phyloP scores from a whole-genome alignment of 2,888 invertebrate species.

The Drosophila fungiperda region DNA sequence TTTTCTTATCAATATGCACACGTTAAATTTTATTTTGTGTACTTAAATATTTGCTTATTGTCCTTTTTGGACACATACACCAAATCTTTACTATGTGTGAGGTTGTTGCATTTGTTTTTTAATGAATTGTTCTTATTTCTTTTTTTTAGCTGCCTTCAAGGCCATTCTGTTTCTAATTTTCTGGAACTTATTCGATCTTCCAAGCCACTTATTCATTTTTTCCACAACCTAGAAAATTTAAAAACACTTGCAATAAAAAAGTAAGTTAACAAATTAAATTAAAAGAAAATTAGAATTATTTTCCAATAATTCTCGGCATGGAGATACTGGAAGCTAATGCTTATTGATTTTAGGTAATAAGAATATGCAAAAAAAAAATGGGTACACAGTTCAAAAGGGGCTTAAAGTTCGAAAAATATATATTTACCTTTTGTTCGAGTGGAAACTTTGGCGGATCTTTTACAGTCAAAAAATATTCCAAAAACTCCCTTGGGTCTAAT shows the following conservation, averaged over 20 bases:
- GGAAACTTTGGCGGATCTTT: conserved; percentile 73
- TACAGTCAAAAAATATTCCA: conserved; percentile 73
- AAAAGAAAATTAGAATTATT: background rate
- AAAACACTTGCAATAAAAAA: background rate
- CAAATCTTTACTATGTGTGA: background rate
- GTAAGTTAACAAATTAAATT: background rate
- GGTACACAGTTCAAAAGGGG: background rate
- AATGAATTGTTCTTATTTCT: conserved; percentile 22
- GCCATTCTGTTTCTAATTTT: conserved; percentile 50
- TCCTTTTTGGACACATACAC: background rate
- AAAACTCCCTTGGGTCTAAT: conserved; percentile 75
- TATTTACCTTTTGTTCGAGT: conserved; percentile 70
- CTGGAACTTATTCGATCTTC: conserved; percentile 58
- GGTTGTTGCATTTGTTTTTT: too few species aligned
- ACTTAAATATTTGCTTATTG: background rate
- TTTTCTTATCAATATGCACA: background rate
- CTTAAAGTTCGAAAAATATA: background rate
- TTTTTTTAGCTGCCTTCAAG: conserved; percentile 52
- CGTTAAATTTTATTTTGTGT: background rate
- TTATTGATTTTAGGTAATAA: background rate
- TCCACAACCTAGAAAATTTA: conserved; percentile 60
- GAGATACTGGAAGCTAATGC: background rate
- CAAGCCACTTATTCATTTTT: conserved; percentile 76
- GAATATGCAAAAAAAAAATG: too few species aligned
- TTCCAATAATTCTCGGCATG: background rate